Evolutionary conservation across 2,113 vertebrate species (phyloP), one percentile per base, ranked within the genome.

Genomic region (Corythoichthys intestinalis): DNA sequence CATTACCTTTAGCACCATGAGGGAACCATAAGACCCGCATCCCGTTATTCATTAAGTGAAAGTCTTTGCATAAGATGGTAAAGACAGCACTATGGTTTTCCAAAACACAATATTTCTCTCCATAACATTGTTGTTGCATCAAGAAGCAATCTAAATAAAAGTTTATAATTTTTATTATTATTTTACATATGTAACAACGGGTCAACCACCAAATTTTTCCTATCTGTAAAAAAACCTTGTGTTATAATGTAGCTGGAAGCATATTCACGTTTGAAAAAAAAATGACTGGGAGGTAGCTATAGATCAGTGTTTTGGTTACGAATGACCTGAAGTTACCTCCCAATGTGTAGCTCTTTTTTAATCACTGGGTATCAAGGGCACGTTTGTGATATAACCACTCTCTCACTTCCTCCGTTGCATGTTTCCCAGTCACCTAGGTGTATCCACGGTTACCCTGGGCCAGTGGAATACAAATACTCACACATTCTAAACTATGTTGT

Each of bases 391-490:
- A 91, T 87, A 81, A 84, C 77, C 74, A 74, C 85, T 87, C 82
- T 76, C 85, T 87, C 76, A 86, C 90, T 92, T 93, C 93, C 93
- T 92, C 88, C 91, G 82, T 82, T 78, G 91, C 90, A 94, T 94
- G 94, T 88, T 94, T 92, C 87, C 90, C 94, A 93, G 92, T 94
- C 92, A 94, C 93, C 90, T 92, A 82, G 81, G 84, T 76, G 96
- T 96, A 94, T 94, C 95, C 94, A 96, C 82, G 95, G 92, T 94
- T 88, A 97, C 95, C 85, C 79, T 73, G 80, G 88, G 80, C 83
- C 11, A 91, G 88, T 83, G 70, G 94, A 94, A 95, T 88, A 94
- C 92, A 93, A 95, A 97, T 96, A 91, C 81, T 57, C 65, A 68
- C 60, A 77, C 34, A 77, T 68, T 72, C 77, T 62, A 57, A 71